Percentiles rank a stretch among this genome's conserved stretches.
Evolutionary conservation across 2,113 vertebrate species (phyloP).

Genomic region (Elachura formosa): DNA sequence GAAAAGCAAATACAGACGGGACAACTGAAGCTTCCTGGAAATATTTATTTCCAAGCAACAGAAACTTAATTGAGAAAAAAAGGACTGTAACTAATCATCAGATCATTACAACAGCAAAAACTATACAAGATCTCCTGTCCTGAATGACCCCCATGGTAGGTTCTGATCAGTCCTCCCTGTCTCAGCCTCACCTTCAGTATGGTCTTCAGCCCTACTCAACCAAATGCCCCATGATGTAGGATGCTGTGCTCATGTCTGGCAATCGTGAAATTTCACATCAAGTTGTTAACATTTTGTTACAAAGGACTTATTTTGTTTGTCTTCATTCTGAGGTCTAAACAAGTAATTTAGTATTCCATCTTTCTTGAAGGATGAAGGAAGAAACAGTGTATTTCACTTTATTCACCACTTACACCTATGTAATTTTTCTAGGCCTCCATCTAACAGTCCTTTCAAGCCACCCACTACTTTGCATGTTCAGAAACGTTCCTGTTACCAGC

Average conservation of each 20-base stretch:
- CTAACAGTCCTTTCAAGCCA: neutral
- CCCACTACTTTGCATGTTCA: neutral
- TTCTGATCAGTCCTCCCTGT: neutral
- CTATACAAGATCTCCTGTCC: neutral
- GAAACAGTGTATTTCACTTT: neutral
- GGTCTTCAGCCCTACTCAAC: neutral
- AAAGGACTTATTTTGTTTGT: neutral
- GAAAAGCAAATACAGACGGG: neutral
- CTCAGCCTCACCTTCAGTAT: neutral
- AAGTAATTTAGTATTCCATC: neutral
- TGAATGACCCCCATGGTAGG: neutral
- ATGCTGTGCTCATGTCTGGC: neutral
- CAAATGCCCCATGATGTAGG: rapidly evolving
- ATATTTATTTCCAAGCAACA: neutral
- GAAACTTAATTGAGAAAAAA: neutral
- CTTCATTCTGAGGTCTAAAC: neutral
- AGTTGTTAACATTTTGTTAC: neutral
- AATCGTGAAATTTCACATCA: neutral
- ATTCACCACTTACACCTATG: neutral
- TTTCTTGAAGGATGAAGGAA: rapidly evolving
- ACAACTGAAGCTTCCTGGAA: neutral
- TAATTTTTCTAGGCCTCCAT: neutral
- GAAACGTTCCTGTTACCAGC: neutral
- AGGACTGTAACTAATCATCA: neutral
- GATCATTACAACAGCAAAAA: neutral